Evolutionary conservation across 2,797 vertebrate genomes (phyloP).

Genomic region (Lates japonicus): DNA sequence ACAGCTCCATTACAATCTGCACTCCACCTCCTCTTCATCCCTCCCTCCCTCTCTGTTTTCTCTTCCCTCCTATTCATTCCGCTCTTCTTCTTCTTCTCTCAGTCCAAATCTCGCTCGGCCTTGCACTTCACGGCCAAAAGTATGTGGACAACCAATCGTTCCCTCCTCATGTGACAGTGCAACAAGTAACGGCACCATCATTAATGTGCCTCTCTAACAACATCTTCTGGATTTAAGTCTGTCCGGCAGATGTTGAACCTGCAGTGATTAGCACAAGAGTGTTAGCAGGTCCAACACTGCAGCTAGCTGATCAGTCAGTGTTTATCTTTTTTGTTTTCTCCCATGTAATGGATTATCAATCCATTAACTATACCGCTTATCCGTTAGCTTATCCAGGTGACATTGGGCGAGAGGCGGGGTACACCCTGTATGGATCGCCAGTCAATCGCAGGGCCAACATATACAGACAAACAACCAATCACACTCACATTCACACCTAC

Average conservation of each 20-base stretch:
- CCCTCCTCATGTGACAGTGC: not conserved
- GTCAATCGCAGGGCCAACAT: too few relatives aligned
- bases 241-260: not conserved
- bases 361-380: too few relatives aligned
- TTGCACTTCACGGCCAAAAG: not conserved
- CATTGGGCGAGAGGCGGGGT: too few relatives aligned
- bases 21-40: constrained; percentile 34
- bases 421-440: too few relatives aligned
- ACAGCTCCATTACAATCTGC: constrained; percentile 70
- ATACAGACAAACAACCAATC: too few relatives aligned
- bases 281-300: too few relatives aligned
- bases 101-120: constrained; percentile 13
- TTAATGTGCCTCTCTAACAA: not conserved
- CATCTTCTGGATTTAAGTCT: not conserved
- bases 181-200: not conserved
- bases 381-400: too few relatives aligned
- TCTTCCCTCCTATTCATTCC: not conserved
- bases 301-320: not conserved
- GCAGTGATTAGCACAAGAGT: not conserved
- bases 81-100: not conserved
- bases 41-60: constrained; percentile 20
- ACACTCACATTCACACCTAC: too few relatives aligned
- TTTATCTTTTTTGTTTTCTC: not conserved
- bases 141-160: not conserved
- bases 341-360: too few relatives aligned